Evolutionary conservation across 2,797 vertebrate genomes (phyloP).

Genomic region (Hephaestus fuliginosus): DNA sequence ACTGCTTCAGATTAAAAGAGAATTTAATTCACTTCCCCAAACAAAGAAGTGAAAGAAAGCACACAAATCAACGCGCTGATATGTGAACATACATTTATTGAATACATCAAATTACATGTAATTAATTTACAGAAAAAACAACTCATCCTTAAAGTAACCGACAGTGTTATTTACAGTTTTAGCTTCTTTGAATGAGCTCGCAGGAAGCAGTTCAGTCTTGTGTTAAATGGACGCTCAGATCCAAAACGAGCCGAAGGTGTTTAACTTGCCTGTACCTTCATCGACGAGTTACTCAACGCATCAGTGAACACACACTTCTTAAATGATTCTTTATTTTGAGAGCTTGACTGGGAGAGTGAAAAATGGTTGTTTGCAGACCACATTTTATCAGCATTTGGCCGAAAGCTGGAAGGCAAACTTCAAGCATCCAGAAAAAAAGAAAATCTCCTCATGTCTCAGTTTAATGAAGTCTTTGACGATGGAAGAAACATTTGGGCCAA

Average conservation of each 20-base stretch:
- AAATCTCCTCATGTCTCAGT: neutral
- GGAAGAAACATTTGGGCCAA: neutral
- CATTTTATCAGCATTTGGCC: neutral
- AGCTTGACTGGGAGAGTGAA: neutral
- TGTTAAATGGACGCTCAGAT: constrained; percentile 10
- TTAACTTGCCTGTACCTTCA: neutral
- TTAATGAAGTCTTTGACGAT: neutral
- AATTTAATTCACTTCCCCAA: neutral
- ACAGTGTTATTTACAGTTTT: constrained; percentile 20
- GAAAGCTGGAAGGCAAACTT: neutral
- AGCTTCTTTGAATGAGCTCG: constrained; percentile 1
- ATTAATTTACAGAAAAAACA: constrained; percentile 28
- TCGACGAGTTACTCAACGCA: neutral
- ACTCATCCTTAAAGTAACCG: neutral
- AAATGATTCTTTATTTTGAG: neutral
- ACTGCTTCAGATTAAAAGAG: neutral
- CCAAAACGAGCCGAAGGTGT: neutral
- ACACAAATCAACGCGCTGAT: neutral
- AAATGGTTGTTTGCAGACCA: neutral
- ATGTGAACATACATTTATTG: constrained; percentile 20
- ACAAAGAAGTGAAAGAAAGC: neutral
- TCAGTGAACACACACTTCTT: neutral
- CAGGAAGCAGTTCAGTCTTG: constrained; percentile 1
- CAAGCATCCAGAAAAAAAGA: neutral
- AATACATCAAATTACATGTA: constrained; percentile 6